These are phyloP conservation scores for Leptatherina wallacei DNA, from an alignment of 2,797 vertebrate species.

Conservation along the genomic window DNA sequence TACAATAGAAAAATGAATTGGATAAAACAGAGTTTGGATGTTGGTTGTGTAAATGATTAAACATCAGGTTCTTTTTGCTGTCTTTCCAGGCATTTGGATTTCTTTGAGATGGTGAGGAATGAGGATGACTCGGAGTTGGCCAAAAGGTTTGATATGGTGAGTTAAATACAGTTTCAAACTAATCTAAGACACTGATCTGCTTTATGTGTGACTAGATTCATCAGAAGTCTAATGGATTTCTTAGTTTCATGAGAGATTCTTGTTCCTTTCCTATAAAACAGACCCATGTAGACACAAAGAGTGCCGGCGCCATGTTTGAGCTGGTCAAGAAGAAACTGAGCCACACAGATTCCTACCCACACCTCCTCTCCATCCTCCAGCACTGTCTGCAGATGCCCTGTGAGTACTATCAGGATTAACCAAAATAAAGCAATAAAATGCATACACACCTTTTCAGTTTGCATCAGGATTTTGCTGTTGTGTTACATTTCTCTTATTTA, in stretches of 20 bases:
- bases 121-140: slow-evolving; percentile 96
- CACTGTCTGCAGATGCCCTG: slow-evolving; percentile 98
- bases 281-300: slow-evolving; percentile 96
- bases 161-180: slow-evolving; percentile 35
- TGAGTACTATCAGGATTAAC: slow-evolving; percentile 75
- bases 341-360: slow-evolving; percentile 94
- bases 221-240: not conserved
- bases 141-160: slow-evolving; percentile 93
- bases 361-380: slow-evolving; percentile 95
- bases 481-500: no score
- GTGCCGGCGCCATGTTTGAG: slow-evolving; percentile 96
- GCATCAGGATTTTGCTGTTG: no score
- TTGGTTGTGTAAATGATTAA: not conserved
- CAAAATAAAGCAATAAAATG: not conserved
- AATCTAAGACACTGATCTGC: not conserved
- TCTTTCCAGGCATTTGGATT: slow-evolving; percentile 91
- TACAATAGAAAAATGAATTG: not conserved
- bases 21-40: not conserved
- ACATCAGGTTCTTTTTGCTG: not conserved
- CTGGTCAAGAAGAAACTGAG: slow-evolving; percentile 94
- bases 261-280: slow-evolving; percentile 59
- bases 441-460: not conserved
- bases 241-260: not conserved
- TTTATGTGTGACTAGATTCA: not conserved
- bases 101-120: slow-evolving; percentile 98